These are phyloP conservation scores for Conomelus anceps DNA, from an alignment of 2,888 invertebrate genomes.

Conservation along the genomic window DNA sequence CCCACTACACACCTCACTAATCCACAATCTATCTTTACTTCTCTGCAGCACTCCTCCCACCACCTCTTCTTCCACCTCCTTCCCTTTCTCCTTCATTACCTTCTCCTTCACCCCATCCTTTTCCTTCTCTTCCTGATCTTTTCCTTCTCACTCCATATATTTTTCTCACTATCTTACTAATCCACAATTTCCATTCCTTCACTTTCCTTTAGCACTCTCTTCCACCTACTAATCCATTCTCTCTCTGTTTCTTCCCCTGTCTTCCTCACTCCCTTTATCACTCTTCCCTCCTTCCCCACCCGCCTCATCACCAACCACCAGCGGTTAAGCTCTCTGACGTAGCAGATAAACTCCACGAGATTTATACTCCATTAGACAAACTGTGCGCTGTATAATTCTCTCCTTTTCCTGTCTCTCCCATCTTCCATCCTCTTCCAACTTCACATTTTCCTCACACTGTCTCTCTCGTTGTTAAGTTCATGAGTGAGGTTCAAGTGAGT, in stretches of 20 bases:
- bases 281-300: background rate
- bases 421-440: background rate
- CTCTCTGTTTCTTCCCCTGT: no score
- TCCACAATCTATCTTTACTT: no score
- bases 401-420: background rate
- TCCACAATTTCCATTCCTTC: background rate
- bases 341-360: background rate
- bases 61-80: no score
- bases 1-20: no score
- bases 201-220: background rate
- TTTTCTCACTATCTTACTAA: no score
- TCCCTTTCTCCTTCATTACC: no score
- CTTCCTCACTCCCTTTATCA: background rate
- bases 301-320: background rate
- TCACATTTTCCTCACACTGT: background rate
- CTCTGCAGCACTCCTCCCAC: no score
- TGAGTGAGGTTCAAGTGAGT: background rate
- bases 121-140: no score
- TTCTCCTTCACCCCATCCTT: no score
- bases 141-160: no score
- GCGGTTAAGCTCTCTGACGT: background rate
- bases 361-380: background rate
- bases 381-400: background rate
- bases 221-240: background rate
- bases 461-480: background rate